Evolutionary conservation across 1,140 invertebrate species (phyloP), one percentile per base, ranked within the genome.

Genomic region (Drosophila pectinifera): DNA sequence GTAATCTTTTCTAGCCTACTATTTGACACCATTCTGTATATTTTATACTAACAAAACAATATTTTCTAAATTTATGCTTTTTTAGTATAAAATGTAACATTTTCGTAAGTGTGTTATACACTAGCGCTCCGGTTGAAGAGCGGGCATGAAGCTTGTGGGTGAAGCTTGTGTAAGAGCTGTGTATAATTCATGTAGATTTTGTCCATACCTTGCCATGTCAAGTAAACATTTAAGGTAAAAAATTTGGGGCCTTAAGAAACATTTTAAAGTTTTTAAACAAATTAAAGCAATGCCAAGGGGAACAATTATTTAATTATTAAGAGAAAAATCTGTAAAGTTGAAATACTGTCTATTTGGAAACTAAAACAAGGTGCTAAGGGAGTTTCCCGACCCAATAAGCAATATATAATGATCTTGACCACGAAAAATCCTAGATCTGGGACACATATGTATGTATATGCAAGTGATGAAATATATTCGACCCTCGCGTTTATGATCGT

Each of bases 401-500:
- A 4, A 13, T 5, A 18, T 7, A 4, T 24, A n/a, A n/a, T 53
- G 49, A 18, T n/a, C 49, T 53, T 53, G 49, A 53, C 49, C 49
- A 53, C 49, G 18, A 53, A 53, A 36, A 53, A 14, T 20, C 2
- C 7, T 16, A 10, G 14, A 53, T 22, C 13, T 53, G 7, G 49
- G 18, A n/a, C 31, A 22, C 31, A 22, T 26, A 39, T 16, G 22
- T 26, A 39, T 16, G 22, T 41, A 20, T 26, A 41, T 18, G 4
- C 11, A 39, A 22, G 18, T 36, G 20, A 49, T 20, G 45, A 16
- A 64, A 28, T 51, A 41, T 46, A 34, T 8, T 26, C 38, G 20
- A 43, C 18, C 11, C 51, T 28, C 16, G 36, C 63, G 13, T 77
- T 76, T 76, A 77, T 68, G 42, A 75, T 43, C 49, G 1, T 20